Conservation (phyloP, 2,797 vertebrate species). For the Schizopygopsis malacanthus region DNA sequence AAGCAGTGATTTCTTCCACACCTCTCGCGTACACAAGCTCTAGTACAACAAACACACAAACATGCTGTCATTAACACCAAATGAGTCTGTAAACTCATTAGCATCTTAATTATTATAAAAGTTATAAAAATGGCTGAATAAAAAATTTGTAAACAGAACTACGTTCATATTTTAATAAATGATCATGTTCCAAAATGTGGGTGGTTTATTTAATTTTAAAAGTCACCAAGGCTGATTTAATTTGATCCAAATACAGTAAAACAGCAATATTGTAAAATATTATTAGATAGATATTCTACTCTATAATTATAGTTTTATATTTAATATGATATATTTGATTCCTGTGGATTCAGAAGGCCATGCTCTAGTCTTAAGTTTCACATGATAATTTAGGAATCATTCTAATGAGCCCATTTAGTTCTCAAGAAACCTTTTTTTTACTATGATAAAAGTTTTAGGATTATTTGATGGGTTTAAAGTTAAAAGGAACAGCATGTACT, state of each 20-base stretch:
- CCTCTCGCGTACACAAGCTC: not conserved
- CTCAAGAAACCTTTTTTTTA: no score
- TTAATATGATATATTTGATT: not conserved
- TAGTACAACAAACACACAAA: conserved; percentile 15
- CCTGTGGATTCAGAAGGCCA: not conserved
- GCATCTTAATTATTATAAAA: not conserved
- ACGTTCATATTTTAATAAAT: not conserved
- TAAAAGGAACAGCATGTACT: not conserved
- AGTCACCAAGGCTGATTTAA: not conserved
- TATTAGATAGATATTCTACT: not conserved
- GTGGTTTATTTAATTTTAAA: no score
- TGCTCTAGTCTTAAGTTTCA: not conserved
- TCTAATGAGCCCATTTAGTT: not conserved
- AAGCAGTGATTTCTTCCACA: conserved; percentile 12
- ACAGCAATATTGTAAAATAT: not conserved
- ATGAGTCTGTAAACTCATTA: conserved; percentile 8
- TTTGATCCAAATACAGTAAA: not conserved
- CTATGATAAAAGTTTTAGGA: not conserved
- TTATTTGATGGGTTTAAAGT: not conserved
- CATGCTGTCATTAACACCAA: conserved; percentile 6
- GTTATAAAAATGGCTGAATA: not conserved
- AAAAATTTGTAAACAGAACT: not conserved
- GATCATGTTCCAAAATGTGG: no score
- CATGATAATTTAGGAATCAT: not conserved
- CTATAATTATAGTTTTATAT: not conserved